Evolutionary conservation across 2,797 vertebrate genomes (phyloP), one percentile per base, ranked within the genome.

Genomic region (Scyliorhinus canicula): DNA sequence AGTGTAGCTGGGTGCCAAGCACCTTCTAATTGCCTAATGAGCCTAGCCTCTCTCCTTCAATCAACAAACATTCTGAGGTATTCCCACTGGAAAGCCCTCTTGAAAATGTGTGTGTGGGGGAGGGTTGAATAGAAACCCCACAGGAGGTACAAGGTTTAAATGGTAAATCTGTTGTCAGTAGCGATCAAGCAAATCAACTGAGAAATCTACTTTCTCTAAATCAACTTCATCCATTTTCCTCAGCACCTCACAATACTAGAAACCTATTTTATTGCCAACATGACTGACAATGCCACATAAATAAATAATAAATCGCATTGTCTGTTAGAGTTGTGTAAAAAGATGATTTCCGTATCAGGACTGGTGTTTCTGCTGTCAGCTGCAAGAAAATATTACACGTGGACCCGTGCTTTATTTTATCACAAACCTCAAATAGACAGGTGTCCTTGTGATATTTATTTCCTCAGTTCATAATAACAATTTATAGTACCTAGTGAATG

Each of bases 181-280:
- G 57, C 65, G 88, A 91, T 91, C 8, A 91, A 91, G n/a, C 2
- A 91, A 26, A 63, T 91, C 60, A 91, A 11, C n/a, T 91, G 88
- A 44, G n/a, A 65, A 90, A 60, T n/a, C 60, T 40, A 16, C 3
- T 44, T 60, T 11, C 8, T 12, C 12, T 65, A 40, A 63, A 90
- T 90, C 85, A 57, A 88, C 31, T 55, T 31, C 57, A 91, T 44
- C 60, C 31, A 65, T 91, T 12, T 65, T 19, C 9, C 19, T 44
- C n/a, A 60, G 19, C 88, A 91, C 35, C n/a, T 65, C 21, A 11
- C 88, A 65, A 44, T 3, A 5, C 60, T 44, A 19, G n/a, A 65
- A 14, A 44, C 1, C 6, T 60, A 90, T 44, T 91, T 65, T 91
- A 44, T 65, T n/a, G 12, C n/a, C n/a, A 63, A 7, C 6, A 24